Evolutionary conservation across 2,888 invertebrate genomes (phyloP).

Genomic region (Nomada hirtipes): DNA sequence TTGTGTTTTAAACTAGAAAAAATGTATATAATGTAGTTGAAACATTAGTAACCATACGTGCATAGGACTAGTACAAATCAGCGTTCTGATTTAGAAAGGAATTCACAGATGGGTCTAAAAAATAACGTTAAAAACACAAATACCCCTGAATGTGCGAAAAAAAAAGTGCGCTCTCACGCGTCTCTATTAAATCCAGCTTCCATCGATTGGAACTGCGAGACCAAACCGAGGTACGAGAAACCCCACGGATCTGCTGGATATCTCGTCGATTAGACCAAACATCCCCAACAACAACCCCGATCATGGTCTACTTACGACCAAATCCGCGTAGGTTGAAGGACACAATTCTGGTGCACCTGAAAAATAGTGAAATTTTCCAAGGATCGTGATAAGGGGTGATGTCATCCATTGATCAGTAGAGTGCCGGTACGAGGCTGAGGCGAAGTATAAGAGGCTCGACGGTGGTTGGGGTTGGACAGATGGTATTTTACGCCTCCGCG

Average conservation of each 20-base stretch:
- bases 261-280: not conserved
- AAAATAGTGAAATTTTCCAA: conserved; percentile 16
- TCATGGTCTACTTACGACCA: not conserved
- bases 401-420: conserved; percentile 40
- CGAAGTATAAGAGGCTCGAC: conserved; percentile 23
- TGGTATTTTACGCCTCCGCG: conserved; percentile 65
- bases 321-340: conserved; percentile 3
- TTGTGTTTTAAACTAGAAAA: too few species aligned
- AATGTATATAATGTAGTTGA: too few species aligned
- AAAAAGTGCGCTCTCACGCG: too few species aligned
- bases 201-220: not conserved
- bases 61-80: too few species aligned
- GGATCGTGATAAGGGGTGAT: conserved; percentile 24
- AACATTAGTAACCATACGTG: too few species aligned
- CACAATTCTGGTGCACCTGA: not conserved
- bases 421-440: not conserved
- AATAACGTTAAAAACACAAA: too few species aligned
- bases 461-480: conserved; percentile 60
- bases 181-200: too few species aligned
- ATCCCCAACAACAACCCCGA: not conserved
- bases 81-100: too few species aligned
- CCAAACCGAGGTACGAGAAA: not conserved
- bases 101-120: too few species aligned
- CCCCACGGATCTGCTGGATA: not conserved
- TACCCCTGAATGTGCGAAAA: too few species aligned